Conservation (phyloP, 2,113 vertebrate genomes). For the Vanacampus margaritifer region DNA sequence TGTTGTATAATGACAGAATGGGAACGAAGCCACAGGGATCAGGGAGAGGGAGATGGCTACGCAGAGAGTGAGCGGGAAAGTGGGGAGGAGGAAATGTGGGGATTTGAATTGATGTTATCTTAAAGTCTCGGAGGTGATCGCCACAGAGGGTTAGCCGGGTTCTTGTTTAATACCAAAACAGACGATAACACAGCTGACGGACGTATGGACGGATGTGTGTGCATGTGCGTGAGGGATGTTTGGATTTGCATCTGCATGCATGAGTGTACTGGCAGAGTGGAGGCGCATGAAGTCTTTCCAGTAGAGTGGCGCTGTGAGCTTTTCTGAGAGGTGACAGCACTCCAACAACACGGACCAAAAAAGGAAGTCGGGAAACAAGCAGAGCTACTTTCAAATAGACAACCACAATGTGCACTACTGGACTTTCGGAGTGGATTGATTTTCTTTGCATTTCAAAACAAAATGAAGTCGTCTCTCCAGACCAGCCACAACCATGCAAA, state of each 20-base stretch:
- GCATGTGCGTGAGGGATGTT: conserved; percentile 10
- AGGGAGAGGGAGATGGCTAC: conserved; percentile 21
- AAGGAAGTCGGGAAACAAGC: conserved; percentile 20
- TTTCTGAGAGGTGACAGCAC: conserved; percentile 48
- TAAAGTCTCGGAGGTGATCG: conserved; percentile 38
- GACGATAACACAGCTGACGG: conserved; percentile 42
- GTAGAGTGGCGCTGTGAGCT: conserved; percentile 50
- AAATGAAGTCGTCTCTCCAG: neutral
- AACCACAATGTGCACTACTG: neutral
- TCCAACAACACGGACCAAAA: conserved; percentile 25
- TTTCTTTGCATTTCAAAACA: neutral
- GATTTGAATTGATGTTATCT: conserved; percentile 61
- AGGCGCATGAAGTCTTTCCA: conserved; percentile 54
- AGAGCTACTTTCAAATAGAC: conserved; percentile 18
- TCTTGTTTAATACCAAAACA: conserved; percentile 42
- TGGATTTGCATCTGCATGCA: conserved; percentile 33
- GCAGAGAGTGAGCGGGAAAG: conserved; percentile 23
- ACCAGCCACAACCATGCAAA: neutral
- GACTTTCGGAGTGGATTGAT: neutral
- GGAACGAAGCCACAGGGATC: conserved; percentile 62
- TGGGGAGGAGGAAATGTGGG: conserved; percentile 29
- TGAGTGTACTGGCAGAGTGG: conserved; percentile 31
- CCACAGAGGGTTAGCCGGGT: conserved; percentile 48
- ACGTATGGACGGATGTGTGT: neutral
- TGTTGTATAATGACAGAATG: conserved; percentile 66